Evolutionary conservation across 2,113 vertebrate genomes (phyloP), one percentile per base, ranked within the genome.

Genomic region (Corythaixoides concolor): DNA sequence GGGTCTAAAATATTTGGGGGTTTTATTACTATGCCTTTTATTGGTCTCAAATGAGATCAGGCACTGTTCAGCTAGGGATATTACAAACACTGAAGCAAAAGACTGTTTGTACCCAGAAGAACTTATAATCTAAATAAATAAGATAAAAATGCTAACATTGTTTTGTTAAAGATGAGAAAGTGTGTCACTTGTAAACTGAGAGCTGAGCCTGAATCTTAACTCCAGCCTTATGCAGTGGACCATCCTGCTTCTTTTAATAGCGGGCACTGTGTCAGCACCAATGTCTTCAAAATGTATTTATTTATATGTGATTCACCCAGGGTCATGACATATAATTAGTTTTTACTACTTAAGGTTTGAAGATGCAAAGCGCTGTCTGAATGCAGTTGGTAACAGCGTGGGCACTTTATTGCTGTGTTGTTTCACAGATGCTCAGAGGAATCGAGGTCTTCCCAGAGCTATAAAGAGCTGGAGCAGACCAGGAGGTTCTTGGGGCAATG

Each of bases 381-480:
- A 24, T 59, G 84, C 75, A 59, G 26, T 69, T 76, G 52, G 52
- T 69, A 91, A 77, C 47, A 66, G 74, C 1, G 4, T 3, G 9
- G 69, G 64, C 0, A 4, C 92, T 77, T 93, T 88, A 64, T 72
- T 94, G 84, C 89, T 41, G 49, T 84, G 64, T 81, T 89, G 35
- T 95, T 92, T 90, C 80, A 35, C 33, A 78, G 73, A 53, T 85
- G 79, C 77, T 88, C 53, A 35, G 27, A 94, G 83, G 83, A 90
- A 84, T 59, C 8, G 8, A 64, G 56, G 45, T 67, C 88, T 94
- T 92, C 88, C 43, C 76, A 45, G 80, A 68, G 74, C 77, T 70
- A 49, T 72, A 75, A 92, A 87, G 86, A 96, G 33, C 79, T 90
- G 76, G 55, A 93, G 45, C 56, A 86, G 68, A 63, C 41, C 56